Evolutionary conservation across 2,797 vertebrate genomes (phyloP).

Genomic region (Eutrigla gurnardus): DNA sequence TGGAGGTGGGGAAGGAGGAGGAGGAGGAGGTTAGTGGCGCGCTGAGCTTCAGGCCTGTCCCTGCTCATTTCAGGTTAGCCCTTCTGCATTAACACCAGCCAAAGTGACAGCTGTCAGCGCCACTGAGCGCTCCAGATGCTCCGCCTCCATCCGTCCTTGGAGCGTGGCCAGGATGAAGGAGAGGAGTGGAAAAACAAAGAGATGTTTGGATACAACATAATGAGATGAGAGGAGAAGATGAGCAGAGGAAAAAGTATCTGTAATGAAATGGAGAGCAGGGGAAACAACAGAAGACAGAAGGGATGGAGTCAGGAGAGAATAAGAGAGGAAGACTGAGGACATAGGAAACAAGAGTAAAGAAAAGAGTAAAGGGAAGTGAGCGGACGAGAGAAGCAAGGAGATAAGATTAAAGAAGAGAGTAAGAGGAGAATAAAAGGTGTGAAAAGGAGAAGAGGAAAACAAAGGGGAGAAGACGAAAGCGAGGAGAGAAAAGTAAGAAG

Average conservation of each 20-base stretch:
- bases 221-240: neutral
- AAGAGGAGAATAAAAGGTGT: neutral
- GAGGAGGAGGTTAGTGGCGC: slow-evolving; percentile 34
- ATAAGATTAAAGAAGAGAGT: neutral
- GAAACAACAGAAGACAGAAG: neutral
- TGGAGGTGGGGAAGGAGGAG: slow-evolving; percentile 17
- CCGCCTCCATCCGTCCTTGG: slow-evolving; percentile 70
- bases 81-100: slow-evolving; percentile 73
- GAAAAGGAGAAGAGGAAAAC: neutral
- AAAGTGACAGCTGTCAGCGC: slow-evolving; percentile 81
- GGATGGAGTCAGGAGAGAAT: neutral
- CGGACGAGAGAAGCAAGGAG: neutral
- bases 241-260: neutral
- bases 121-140: slow-evolving; percentile 62
- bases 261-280: neutral
- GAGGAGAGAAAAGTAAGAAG: neutral
- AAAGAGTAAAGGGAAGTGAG: too few species aligned
- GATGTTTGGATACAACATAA: neutral
- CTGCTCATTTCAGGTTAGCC: slow-evolving; percentile 77
- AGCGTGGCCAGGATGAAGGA: slow-evolving; percentile 56
- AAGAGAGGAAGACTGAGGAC: neutral
- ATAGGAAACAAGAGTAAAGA: neutral
- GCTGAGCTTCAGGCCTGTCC: slow-evolving; percentile 66
- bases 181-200: slow-evolving; percentile 1
- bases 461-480: neutral